phyloP scores from a whole-genome alignment of 2,797 vertebrate species.

The Gymnothorax reevesii region DNA sequence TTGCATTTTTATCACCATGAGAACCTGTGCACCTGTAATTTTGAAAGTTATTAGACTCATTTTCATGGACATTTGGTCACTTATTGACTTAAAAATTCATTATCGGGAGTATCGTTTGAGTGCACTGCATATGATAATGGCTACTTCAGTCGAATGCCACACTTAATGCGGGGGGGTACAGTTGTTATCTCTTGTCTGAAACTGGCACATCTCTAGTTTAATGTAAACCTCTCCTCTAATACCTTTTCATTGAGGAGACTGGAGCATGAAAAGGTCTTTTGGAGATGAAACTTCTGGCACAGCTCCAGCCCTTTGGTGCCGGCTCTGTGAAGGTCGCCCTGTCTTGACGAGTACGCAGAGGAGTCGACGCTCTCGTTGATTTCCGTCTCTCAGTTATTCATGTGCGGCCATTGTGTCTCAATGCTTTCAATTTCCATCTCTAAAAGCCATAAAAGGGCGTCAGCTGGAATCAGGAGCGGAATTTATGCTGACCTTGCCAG shows the following conservation, averaged over 20 bases:
- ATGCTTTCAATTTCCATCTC: constrained; percentile 13
- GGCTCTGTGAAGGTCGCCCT: constrained; percentile 1
- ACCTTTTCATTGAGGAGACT: neutral
- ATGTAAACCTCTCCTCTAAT: neutral
- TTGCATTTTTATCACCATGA: too few species aligned
- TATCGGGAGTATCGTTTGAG: too few species aligned
- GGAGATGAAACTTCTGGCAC: neutral
- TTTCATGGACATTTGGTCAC: too few species aligned
- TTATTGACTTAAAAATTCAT: too few species aligned
- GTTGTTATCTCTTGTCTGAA: too few species aligned
- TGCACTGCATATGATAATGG: too few species aligned
- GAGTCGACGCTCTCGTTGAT: constrained; percentile 5
- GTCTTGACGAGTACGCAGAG: neutral
- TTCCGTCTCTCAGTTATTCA: neutral
- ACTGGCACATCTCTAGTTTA: too few species aligned
- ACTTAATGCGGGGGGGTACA: too few species aligned
- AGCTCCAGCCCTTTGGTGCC: neutral
- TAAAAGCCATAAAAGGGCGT: constrained; percentile 10
- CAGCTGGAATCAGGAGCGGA: constrained; percentile 15
- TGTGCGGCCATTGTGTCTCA: neutral
- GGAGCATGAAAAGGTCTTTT: neutral
- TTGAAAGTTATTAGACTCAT: too few species aligned
- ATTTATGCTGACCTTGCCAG: constrained; percentile 4
- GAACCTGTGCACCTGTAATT: too few species aligned
- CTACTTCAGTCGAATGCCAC: too few species aligned